Conservation (phyloP, 2,888 invertebrate species). For the Melanophora roralis region DNA sequence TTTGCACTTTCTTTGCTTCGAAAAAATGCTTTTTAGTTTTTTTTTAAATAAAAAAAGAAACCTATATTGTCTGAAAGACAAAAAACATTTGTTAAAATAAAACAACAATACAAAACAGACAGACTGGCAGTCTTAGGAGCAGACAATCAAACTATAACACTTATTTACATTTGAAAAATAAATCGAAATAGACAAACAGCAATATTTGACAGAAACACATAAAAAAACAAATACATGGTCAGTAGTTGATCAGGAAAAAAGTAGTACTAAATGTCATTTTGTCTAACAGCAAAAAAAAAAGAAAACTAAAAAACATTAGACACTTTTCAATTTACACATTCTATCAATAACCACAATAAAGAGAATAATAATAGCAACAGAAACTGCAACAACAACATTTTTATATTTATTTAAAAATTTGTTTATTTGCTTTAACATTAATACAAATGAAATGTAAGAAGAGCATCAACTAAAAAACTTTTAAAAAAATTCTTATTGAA, state of each 20-base stretch:
- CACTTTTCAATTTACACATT: conserved; percentile 44
- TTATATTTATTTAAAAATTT: neutral
- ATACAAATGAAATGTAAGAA: neutral
- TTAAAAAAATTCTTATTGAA: conserved; percentile 21
- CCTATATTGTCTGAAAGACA: conserved; percentile 39
- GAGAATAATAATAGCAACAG: neutral
- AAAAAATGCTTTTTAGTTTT: neutral
- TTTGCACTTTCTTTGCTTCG: neutral
- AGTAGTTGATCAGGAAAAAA: neutral
- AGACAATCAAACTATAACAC: neutral
- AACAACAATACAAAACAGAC: neutral
- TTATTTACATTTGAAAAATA: conserved; percentile 21
- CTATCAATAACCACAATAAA: conserved; percentile 34
- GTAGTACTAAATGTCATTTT: conserved; percentile 47
- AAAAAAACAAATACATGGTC: neutral
- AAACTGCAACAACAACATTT: neutral
- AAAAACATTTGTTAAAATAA: conserved; percentile 36
- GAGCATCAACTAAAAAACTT: neutral
- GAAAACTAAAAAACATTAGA: conserved; percentile 9
- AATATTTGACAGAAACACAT: neutral
- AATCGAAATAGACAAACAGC: neutral
- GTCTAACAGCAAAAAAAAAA: neutral
- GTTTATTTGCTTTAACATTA: neutral
- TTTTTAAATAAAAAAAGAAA: conserved; percentile 7
- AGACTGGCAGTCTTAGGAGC: neutral